A percentile compares a stretch with the other conserved stretches of the same genome.
Conservation (phyloP, 1,140 invertebrate genomes). For the Triops cancriformis region DNA sequence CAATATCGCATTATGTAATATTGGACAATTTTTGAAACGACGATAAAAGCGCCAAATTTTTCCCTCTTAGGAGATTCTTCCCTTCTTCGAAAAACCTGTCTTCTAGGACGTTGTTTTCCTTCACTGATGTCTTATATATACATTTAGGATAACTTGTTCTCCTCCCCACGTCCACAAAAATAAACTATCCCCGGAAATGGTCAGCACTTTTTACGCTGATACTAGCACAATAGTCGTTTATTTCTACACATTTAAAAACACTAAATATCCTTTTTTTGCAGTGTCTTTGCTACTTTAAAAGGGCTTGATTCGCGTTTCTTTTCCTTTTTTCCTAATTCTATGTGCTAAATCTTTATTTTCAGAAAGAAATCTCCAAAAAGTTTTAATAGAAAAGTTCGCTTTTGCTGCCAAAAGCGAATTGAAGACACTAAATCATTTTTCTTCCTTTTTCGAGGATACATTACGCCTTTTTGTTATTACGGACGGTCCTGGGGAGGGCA, state of each 20-base stretch:
- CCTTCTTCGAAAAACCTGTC: too few relatives aligned
- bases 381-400: background rate
- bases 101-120: too few relatives aligned
- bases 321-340: too few relatives aligned
- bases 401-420: background rate
- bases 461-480: background rate
- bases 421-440: background rate
- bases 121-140: too few relatives aligned
- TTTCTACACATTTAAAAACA: background rate
- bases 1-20: slow-evolving; percentile 1
- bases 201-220: too few relatives aligned
- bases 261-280: background rate
- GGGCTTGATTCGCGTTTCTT: too few relatives aligned
- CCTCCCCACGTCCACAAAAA: too few relatives aligned
- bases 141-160: too few relatives aligned
- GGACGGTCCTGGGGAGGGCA: too few relatives aligned
- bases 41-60: background rate
- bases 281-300: too few relatives aligned
- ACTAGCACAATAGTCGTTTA: background rate
- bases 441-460: background rate
- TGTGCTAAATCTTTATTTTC: background rate
- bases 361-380: background rate
- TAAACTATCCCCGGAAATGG: too few relatives aligned
- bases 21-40: background rate
- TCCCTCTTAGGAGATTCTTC: too few relatives aligned